Evolutionary conservation across 2,113 vertebrate species (phyloP).

Genomic region (Platysternon megacephalum): DNA sequence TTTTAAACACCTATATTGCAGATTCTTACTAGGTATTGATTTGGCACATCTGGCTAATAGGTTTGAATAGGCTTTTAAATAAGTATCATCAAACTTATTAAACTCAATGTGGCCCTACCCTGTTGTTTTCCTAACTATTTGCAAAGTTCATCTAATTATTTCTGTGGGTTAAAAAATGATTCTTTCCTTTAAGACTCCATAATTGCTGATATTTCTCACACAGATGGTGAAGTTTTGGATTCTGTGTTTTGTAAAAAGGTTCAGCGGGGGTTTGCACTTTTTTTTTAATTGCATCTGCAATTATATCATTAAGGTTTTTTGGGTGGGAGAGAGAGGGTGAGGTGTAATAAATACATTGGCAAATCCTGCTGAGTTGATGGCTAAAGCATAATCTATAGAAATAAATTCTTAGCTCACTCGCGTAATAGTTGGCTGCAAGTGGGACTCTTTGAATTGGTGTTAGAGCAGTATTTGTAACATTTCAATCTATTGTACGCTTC

Average conservation of each 20-base stretch:
- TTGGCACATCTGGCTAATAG: not conserved
- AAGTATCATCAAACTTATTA: not conserved
- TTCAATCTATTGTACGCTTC: not conserved
- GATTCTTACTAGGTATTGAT: not conserved
- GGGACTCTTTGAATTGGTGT: not conserved
- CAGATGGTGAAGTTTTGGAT: not conserved
- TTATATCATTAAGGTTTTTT: not conserved
- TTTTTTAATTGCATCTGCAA: not conserved
- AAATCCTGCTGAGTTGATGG: not conserved
- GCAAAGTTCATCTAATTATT: not conserved
- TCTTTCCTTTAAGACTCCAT: not conserved
- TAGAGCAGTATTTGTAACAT: conserved; percentile 1
- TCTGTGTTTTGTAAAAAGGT: conserved; percentile 6
- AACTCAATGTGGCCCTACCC: not conserved
- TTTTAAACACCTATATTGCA: not conserved
- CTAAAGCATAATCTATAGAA: conserved; percentile 21
- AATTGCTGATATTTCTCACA: conserved; percentile 10
- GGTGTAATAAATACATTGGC: not conserved
- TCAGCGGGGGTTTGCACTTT: not conserved
- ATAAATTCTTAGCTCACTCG: not conserved
- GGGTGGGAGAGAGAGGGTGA: not conserved
- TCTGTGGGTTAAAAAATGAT: not conserved
- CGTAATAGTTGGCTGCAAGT: not conserved
- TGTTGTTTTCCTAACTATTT: not conserved
- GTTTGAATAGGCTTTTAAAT: not conserved